These are phyloP conservation scores for Epizoanthus fatuus DNA, from an alignment of 92 coral and sea anemone genomes.

Conservation along the genomic window DNA sequence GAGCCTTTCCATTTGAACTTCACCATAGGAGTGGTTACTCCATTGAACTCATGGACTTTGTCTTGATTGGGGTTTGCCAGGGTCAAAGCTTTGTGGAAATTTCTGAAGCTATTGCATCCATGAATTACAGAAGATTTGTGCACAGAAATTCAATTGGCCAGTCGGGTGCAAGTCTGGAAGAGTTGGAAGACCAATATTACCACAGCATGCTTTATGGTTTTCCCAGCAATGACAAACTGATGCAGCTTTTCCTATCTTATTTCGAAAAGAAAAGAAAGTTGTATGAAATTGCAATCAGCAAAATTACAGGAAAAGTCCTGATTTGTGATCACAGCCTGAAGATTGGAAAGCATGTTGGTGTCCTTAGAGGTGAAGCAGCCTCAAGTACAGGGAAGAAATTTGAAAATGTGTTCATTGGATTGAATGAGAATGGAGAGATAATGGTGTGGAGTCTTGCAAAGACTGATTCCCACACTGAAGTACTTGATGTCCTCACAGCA, in stretches of 20 bases:
- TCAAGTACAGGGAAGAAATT: slow-evolving; percentile 56
- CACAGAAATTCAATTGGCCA: slow-evolving; percentile 63
- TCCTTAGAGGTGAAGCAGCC: slow-evolving; percentile 19
- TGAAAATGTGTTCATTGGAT: slow-evolving; percentile 77
- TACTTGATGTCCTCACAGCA: slow-evolving; percentile 55
- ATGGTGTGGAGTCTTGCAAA: slow-evolving; percentile 75
- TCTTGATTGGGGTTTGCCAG: slow-evolving; percentile 70
- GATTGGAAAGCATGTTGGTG: slow-evolving; percentile 73
- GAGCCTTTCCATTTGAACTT: slow-evolving; percentile 74
- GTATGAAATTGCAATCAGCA: slow-evolving; percentile 70
- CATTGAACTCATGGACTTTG: slow-evolving; percentile 74
- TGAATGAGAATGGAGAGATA: slow-evolving; percentile 83
- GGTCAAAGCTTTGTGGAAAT: slow-evolving; percentile 79
- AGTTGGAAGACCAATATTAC: slow-evolving; percentile 56
- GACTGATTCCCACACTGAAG: slow-evolving; percentile 71
- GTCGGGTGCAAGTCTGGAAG: slow-evolving; percentile 21
- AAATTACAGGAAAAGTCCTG: slow-evolving; percentile 67
- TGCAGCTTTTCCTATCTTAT: slow-evolving; percentile 75
- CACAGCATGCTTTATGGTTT: slow-evolving; percentile 67
- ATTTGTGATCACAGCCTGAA: slow-evolving; percentile 85
- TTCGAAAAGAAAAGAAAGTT: slow-evolving; percentile 65
- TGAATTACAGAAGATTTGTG: slow-evolving; percentile 79
- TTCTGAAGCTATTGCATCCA: slow-evolving; percentile 70
- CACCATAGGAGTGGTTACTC: slow-evolving; percentile 83
- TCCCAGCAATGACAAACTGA: slow-evolving; percentile 86